A percentile compares a stretch with the other conserved stretches of the same genome.
Conservation (phyloP, 1,140 invertebrate species). For the Bombus sibiricus region DNA sequence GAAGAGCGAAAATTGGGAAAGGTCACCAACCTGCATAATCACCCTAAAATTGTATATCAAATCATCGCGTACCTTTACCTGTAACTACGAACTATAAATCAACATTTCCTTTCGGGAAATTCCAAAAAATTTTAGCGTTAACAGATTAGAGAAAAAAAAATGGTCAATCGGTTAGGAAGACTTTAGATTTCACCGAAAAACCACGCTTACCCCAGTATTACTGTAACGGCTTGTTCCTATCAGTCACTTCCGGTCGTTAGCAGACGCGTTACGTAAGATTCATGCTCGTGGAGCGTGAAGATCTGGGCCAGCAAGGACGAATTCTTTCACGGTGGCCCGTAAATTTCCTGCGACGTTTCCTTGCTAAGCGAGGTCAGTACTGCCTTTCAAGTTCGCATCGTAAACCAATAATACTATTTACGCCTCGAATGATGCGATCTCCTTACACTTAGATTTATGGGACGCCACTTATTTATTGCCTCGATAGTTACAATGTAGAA, state of each 20-base stretch:
- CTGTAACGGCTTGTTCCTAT: not conserved
- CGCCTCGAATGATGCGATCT: constrained; percentile 75
- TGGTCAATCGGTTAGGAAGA: not conserved
- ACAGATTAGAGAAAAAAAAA: not conserved
- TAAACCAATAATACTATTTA: constrained; percentile 82
- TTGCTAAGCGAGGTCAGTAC: constrained; percentile 44
- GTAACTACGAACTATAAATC: not conserved
- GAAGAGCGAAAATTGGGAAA: not conserved
- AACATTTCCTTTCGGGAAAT: too few species aligned
- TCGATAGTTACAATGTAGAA: constrained; percentile 65
- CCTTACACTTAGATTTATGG: constrained; percentile 77
- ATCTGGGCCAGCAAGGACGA: constrained; percentile 33
- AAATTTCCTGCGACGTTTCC: constrained; percentile 44
- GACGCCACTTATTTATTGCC: constrained; percentile 43
- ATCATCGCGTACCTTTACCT: not conserved
- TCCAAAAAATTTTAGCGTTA: not conserved
- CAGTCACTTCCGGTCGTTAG: constrained; percentile 40
- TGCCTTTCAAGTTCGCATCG: constrained; percentile 1
- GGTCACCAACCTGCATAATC: not conserved
- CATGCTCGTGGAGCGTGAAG: constrained; percentile 5
- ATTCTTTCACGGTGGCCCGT: constrained; percentile 45
- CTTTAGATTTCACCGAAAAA: not conserved
- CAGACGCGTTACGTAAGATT: constrained; percentile 4
- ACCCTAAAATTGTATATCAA: not conserved
- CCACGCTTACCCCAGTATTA: not conserved